Evolutionary conservation across 2,888 invertebrate species (phyloP).

Genomic region (Toxonevra muliebris): DNA sequence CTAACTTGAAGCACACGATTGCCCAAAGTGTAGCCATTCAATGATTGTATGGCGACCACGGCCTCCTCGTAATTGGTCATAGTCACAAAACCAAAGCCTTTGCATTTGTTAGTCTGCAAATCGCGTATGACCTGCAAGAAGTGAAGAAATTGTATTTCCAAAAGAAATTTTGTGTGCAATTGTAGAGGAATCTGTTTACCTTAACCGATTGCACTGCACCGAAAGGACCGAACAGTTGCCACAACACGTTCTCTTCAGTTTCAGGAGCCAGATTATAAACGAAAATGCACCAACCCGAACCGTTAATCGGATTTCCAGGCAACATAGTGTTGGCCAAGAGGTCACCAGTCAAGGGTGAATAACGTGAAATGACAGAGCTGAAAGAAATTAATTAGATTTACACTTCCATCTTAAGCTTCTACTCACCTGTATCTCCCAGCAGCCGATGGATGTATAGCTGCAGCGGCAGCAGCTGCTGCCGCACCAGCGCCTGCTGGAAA

Average conservation of each 20-base stretch:
- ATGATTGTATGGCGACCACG: conserved; percentile 92
- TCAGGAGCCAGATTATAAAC: conserved; percentile 96
- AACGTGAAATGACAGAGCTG: conserved; percentile 69
- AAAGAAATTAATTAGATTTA: conserved; percentile 10
- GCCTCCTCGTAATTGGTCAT: conserved; percentile 99
- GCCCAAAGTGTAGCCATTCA: conserved; percentile 95
- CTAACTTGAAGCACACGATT: conserved; percentile 97
- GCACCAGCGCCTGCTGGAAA: conserved; percentile 70
- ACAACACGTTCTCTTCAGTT: conserved; percentile 94
- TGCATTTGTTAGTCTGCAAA: conserved; percentile 95
- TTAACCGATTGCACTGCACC: conserved; percentile 98
- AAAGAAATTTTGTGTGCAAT: neutral
- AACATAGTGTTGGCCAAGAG: conserved; percentile 80
- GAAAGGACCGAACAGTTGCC: conserved; percentile 97
- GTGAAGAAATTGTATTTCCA: neutral
- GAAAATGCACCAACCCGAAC: conserved; percentile 85
- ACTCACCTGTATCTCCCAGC: conserved; percentile 62
- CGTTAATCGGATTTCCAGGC: conserved; percentile 84
- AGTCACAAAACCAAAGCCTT: conserved; percentile 97
- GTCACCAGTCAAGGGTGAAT: conserved; percentile 88
- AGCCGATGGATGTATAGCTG: conserved; percentile 64
- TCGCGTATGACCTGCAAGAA: conserved; percentile 81
- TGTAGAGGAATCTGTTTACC: conserved; percentile 68
- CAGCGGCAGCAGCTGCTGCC: conserved; percentile 60
- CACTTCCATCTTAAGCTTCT: neutral